These are phyloP conservation scores for Sarcophaga carnaria DNA, from an alignment of 2,888 invertebrate genomes.

Conservation along the genomic window DNA sequence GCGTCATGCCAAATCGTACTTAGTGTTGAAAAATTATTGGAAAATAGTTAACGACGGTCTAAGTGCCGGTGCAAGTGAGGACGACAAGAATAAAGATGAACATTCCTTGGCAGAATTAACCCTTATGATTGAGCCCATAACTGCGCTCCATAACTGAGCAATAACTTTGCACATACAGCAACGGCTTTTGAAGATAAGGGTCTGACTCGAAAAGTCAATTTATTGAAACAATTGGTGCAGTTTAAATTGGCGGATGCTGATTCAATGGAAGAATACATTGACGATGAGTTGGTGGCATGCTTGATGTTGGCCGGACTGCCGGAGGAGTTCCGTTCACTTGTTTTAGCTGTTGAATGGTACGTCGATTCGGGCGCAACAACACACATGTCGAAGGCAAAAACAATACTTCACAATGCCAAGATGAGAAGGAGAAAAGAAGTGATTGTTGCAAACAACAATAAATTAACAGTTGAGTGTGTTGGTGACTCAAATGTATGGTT, in stretches of 20 bases:
- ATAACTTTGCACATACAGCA: slow-evolving; percentile 18
- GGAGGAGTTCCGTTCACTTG: too few species aligned
- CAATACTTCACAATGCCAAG: too few species aligned
- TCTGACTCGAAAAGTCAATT: slow-evolving; percentile 21
- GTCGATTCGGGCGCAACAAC: too few species aligned
- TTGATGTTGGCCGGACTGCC: too few species aligned
- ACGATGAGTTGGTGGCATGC: too few species aligned
- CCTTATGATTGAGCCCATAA: slow-evolving; percentile 31
- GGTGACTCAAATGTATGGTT: slow-evolving; percentile 2
- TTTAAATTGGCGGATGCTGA: slow-evolving; percentile 60
- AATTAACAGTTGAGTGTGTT: not conserved
- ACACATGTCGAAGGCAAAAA: too few species aligned
- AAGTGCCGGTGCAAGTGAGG: not conserved
- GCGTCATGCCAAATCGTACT: too few species aligned
- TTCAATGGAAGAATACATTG: slow-evolving; percentile 55
- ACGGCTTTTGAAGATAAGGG: not conserved
- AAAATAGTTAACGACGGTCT: slow-evolving; percentile 18
- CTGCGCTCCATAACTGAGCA: too few species aligned
- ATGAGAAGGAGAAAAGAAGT: too few species aligned
- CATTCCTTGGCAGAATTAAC: slow-evolving; percentile 30
- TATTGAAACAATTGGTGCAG: too few species aligned
- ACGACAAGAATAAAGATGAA: slow-evolving; percentile 5
- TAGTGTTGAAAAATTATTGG: slow-evolving; percentile 46
- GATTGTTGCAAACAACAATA: not conserved
- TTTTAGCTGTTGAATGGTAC: too few species aligned